Evolutionary conservation across 53 echinoderm and acorn worm species (phyloP).

Genomic region (Temnopleurus reevesii): DNA sequence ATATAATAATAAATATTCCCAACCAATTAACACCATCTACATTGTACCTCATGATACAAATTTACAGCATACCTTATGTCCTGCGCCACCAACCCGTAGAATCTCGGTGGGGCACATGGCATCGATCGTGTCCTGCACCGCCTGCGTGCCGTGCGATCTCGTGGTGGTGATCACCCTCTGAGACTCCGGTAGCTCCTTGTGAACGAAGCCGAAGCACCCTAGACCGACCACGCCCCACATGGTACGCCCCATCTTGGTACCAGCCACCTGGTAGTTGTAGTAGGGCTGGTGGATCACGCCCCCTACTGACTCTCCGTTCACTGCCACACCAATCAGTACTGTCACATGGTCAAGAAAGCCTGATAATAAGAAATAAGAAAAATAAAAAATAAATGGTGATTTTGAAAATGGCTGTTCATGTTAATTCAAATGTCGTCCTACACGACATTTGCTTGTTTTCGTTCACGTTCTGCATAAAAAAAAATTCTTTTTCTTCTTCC

Average conservation of each 20-base stretch:
- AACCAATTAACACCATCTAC: too few relatives aligned
- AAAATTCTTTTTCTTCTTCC: too few relatives aligned
- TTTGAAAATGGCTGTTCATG: too few relatives aligned
- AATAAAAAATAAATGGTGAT: too few relatives aligned
- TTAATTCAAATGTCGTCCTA: too few relatives aligned
- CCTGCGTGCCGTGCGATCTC: slow-evolving; percentile 86
- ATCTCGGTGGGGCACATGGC: slow-evolving; percentile 94
- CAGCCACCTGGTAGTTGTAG: slow-evolving; percentile 92
- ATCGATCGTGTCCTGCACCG: slow-evolving; percentile 87
- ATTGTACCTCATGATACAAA: too few relatives aligned
- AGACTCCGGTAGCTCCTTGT: slow-evolving; percentile 63
- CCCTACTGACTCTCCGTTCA: slow-evolving; percentile 87
- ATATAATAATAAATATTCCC: too few relatives aligned
- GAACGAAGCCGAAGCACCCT: slow-evolving; percentile 78
- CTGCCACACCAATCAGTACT: slow-evolving; percentile 92
- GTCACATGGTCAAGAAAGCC: slow-evolving; percentile 96
- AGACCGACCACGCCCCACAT: slow-evolving; percentile 90
- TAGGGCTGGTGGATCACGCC: slow-evolving; percentile 99
- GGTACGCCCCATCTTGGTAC: slow-evolving; percentile 80
- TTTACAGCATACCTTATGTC: slow-evolving; percentile 94
- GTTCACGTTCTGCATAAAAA: too few relatives aligned
- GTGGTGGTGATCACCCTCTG: slow-evolving; percentile 93
- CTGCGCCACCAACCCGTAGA: slow-evolving; percentile 90
- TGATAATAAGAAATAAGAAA: slow-evolving; percentile 14
- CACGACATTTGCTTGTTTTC: too few relatives aligned